Evolutionary conservation across 2,113 vertebrate species (phyloP).

Genomic region (Mesocricetus auratus): DNA sequence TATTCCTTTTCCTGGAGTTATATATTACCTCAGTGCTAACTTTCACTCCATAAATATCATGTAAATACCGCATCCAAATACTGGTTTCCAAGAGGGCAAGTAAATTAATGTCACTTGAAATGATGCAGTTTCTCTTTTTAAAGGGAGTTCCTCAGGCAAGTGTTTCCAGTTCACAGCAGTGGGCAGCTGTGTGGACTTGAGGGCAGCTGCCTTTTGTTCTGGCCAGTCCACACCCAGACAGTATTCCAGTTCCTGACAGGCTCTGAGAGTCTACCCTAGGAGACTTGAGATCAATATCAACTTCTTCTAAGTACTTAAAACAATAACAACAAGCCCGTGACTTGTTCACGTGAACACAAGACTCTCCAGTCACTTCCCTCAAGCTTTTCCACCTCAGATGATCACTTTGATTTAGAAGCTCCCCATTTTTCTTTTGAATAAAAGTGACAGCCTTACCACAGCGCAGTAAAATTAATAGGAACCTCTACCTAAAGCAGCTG

Average conservation of each 20-base stretch:
- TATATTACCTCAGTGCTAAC: constrained; percentile 32
- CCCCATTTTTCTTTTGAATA: constrained; percentile 51
- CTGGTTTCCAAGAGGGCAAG: constrained; percentile 71
- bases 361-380: constrained; percentile 52
- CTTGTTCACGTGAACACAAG: constrained; percentile 51
- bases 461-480: constrained; percentile 21
- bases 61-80: constrained; percentile 72
- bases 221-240: no score
- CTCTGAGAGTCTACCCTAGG: constrained; percentile 65
- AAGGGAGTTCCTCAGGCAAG: background rate
- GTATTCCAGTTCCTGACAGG: constrained; percentile 56
- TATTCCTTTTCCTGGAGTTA: background rate
- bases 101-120: constrained; percentile 73
- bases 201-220: constrained; percentile 71
- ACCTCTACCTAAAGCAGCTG: constrained; percentile 78
- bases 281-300: constrained; percentile 57
- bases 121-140: constrained; percentile 57
- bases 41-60: constrained; percentile 73
- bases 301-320: background rate
- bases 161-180: no score
- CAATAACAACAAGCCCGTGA: constrained; percentile 1
- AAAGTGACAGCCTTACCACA: constrained; percentile 77
- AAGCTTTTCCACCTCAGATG: constrained; percentile 62
- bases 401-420: constrained; percentile 71
- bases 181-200: no score